Base-by-base conservation (phyloP, 2,797 vertebrate species). In the Hoplostethus atlanticus region DNA sequence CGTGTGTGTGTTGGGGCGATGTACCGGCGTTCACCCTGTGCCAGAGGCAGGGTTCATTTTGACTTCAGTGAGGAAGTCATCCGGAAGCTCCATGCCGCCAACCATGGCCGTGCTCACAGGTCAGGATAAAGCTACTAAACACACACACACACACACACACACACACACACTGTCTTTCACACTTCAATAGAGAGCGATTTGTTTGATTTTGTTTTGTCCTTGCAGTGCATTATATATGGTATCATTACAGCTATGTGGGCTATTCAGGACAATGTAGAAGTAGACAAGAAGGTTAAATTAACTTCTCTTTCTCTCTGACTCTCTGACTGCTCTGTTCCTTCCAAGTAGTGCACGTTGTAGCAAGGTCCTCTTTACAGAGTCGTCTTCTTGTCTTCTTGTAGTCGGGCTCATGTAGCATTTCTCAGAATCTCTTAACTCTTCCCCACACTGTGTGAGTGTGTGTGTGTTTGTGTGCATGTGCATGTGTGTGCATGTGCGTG, bases 1-100 rank as follows among this genome's bases (percentile, higher is more conserved):
- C n/a, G 77, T 64, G 86, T 78, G 75, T 85, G 79, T 89, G 81
- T 82, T 15, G 72, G 91, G 89, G 92, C 84, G 28, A 96, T 96
- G 95, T 90, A 92, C 90, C 93, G 91, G 86, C 90, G 91, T 86
- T 95, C 95, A 74, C 94, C 95, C 71, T 93, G 94, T 88, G 92
- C 91, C 90, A 93, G 92, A 89, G 86, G 92, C 90, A 93, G 92
- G 90, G 90, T 95, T 89, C 93, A 95, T 77, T 96, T 96, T 89
- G 95, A 96, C 92, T 96, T 96, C 90, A 95, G 94, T 64, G 95
- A 95, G 80, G 95, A 96, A 80, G 95, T 95, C 81, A 77, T 96
- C 88, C 93, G 90, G 87, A 94, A 79, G 81, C 90, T 95, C 61
- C 93, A 93, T 36, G 73, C 92, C 38, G 50, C 87, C 83, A 92